Evolutionary conservation across 2,797 vertebrate species (phyloP).

Genomic region (Pygocentrus nattereri): DNA sequence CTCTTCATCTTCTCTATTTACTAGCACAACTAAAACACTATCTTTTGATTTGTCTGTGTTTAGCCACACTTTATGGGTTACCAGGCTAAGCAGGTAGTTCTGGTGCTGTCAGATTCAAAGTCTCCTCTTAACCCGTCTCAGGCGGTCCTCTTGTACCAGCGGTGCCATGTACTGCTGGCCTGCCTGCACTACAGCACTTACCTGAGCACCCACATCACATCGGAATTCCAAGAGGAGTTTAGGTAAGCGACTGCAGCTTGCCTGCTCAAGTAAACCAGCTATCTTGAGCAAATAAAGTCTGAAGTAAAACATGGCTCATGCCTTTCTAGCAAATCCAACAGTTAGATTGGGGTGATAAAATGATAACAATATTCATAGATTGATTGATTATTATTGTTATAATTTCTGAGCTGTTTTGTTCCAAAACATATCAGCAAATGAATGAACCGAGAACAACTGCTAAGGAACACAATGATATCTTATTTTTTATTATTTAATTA

Average conservation of each 20-base stretch:
- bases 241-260: conserved; percentile 72
- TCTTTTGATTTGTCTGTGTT: conserved; percentile 31
- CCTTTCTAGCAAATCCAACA: too few relatives aligned
- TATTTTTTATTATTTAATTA: too few relatives aligned
- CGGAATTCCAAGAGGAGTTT: conserved; percentile 80
- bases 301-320: too few relatives aligned
- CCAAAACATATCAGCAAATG: too few relatives aligned
- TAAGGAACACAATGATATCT: too few relatives aligned
- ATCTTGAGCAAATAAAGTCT: too few relatives aligned
- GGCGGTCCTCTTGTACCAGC: conserved; percentile 81
- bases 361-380: too few relatives aligned
- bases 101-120: conserved; percentile 66
- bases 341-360: too few relatives aligned
- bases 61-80: conserved; percentile 77
- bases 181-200: conserved; percentile 77
- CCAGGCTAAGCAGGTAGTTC: conserved; percentile 75
- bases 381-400: too few relatives aligned
- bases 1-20: neutral
- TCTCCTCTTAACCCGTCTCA: conserved; percentile 70
- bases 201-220: conserved; percentile 74
- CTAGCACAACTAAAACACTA: neutral
- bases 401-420: too few relatives aligned
- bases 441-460: too few relatives aligned
- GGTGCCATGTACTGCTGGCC: conserved; percentile 79
- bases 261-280: too few relatives aligned